Conservation (phyloP, 2,113 vertebrate species). For the Nyctereutes procyonoides region DNA sequence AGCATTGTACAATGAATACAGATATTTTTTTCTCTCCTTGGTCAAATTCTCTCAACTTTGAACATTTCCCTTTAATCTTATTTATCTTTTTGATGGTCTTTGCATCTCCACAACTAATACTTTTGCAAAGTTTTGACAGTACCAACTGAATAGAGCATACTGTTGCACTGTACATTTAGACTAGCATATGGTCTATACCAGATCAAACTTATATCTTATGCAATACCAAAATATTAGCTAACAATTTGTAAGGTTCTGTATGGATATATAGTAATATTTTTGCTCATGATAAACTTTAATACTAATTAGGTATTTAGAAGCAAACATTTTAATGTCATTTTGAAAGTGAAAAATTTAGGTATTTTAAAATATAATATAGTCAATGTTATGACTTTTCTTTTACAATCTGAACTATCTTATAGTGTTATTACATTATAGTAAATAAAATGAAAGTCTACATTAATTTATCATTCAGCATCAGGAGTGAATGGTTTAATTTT, state of each 20-base stretch:
- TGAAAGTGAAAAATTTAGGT: constrained; percentile 51
- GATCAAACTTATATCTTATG: not conserved
- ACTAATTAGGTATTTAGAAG: constrained; percentile 62
- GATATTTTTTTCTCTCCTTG: not conserved
- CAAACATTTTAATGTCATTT: constrained; percentile 32
- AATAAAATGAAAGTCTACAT: constrained; percentile 31
- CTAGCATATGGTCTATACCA: not conserved
- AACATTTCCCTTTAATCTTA: not conserved
- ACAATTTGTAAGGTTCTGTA: not conserved
- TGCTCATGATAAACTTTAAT: constrained; percentile 38
- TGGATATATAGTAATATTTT: not conserved
- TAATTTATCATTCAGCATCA: constrained; percentile 63
- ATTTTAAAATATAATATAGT: constrained; percentile 62
- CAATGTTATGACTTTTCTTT: constrained; percentile 43
- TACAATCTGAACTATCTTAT: constrained; percentile 34
- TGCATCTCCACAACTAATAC: not conserved
- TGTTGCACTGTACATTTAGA: not conserved
- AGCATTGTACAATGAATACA: not conserved
- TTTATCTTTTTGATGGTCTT: not conserved
- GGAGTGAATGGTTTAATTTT: constrained; percentile 63
- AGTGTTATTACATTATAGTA: constrained; percentile 62
- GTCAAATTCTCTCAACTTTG: not conserved
- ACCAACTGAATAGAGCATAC: not conserved
- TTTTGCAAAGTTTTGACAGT: not conserved
- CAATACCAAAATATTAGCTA: not conserved